These are phyloP conservation scores for Mesorhabditis belari DNA, from an alignment of 2,888 invertebrate genomes.

Conservation along the genomic window DNA sequence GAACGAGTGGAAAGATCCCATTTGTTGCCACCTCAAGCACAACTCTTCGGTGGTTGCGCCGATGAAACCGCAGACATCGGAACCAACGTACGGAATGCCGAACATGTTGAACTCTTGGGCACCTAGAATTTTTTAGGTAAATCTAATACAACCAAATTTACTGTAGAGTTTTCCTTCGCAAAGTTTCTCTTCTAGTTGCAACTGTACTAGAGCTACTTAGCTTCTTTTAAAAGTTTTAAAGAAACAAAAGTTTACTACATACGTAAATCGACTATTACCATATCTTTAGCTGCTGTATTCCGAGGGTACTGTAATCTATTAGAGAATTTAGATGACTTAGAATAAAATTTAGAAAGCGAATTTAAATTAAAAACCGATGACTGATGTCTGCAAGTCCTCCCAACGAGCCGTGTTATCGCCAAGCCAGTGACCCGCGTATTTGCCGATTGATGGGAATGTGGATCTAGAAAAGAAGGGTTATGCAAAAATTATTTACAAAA, in stretches of 20 bases:
- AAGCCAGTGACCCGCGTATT: constrained; percentile 68
- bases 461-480: constrained; percentile 36
- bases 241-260: too few species aligned
- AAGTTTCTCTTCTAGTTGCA: too few species aligned
- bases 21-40: constrained; percentile 64
- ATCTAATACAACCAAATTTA: too few species aligned
- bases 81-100: constrained; percentile 46
- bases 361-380: constrained; percentile 26
- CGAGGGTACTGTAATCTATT: too few species aligned
- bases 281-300: too few species aligned
- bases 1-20: constrained; percentile 49
- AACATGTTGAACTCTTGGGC: constrained; percentile 35
- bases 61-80: constrained; percentile 59
- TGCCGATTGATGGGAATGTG: constrained; percentile 54
- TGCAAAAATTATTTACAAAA: neutral
- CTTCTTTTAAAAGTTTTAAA: too few species aligned
- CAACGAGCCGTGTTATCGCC: constrained; percentile 73
- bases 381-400: constrained; percentile 64
- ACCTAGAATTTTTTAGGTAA: too few species aligned
- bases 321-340: too few species aligned
- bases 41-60: constrained; percentile 55
- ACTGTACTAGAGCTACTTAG: too few species aligned
- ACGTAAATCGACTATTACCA: too few species aligned
- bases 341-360: too few species aligned
- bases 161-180: too few species aligned